Percentiles rank a stretch among this genome's conserved stretches.
phyloP scores from a whole-genome alignment of 2,113 vertebrate species.

The Nothoprocta perdicaria region DNA sequence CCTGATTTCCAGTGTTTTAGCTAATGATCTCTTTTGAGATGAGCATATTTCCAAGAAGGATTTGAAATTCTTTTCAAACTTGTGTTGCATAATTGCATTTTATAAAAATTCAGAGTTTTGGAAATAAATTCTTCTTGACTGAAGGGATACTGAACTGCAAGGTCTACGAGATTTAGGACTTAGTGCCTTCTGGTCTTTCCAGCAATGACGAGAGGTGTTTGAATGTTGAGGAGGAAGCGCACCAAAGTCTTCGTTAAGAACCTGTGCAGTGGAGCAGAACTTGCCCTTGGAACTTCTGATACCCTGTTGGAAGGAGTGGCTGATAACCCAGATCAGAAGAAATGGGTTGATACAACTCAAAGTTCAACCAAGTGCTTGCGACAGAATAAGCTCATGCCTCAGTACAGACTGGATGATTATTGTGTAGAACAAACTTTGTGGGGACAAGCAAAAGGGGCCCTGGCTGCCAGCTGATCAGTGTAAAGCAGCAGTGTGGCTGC shows the following conservation, averaged over 20 bases:
- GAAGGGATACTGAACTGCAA: neutral
- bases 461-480: neutral
- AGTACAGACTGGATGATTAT: accelerated
- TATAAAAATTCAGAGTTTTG: neutral
- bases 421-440: neutral
- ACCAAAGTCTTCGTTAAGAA: neutral
- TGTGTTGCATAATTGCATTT: neutral
- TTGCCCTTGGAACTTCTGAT: neutral
- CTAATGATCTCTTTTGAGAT: neutral
- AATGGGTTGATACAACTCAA: neutral
- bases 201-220: neutral
- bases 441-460: neutral
- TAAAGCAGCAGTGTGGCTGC: neutral
- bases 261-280: neutral
- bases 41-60: neutral
- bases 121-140: neutral
- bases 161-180: neutral
- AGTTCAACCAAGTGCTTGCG: neutral
- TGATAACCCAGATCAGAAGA: neutral
- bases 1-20: neutral
- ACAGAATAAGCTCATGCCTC: neutral
- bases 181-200: neutral
- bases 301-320: accelerated
- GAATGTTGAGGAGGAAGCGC: neutral
- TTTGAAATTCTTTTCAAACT: neutral